A percentile compares a stretch with the other conserved stretches of the same genome.
These are phyloP conservation scores for Aurelia aurita DNA, from an alignment of 30 jellyfish, hydroid and myxozoan species.

Conservation along the genomic window DNA sequence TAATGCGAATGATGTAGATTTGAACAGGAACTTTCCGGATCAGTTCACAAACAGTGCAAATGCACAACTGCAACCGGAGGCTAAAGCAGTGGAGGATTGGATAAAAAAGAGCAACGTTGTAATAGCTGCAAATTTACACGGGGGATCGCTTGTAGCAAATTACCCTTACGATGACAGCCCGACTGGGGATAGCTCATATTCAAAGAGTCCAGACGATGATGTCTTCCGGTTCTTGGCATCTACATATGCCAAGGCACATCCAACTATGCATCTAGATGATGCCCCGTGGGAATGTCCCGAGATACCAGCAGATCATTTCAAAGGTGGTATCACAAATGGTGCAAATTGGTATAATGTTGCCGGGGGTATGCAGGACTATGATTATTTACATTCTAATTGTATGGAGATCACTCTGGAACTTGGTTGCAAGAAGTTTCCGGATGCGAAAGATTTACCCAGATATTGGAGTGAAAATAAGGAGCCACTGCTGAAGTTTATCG, in stretches of 20 bases:
- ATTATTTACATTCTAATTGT: conserved; percentile 83
- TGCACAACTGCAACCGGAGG: conserved; percentile 87
- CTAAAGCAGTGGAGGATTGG: conserved; percentile 82
- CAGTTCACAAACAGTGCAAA: conserved; percentile 72
- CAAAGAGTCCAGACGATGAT: conserved; percentile 93
- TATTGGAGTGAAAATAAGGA: conserved; percentile 93
- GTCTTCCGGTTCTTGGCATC: conserved; percentile 82
- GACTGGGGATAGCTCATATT: conserved; percentile 70
- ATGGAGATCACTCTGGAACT: conserved; percentile 95
- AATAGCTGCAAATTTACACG: conserved; percentile 95
- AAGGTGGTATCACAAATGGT: conserved; percentile 94
- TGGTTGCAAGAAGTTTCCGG: conserved; percentile 97
- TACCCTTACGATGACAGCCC: conserved; percentile 93
- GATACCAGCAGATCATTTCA: conserved; percentile 96
- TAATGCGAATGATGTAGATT: conserved; percentile 84
- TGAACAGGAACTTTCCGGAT: conserved; percentile 96
- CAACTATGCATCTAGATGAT: conserved; percentile 91
- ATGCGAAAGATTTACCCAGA: conserved; percentile 83
- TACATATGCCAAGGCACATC: conserved; percentile 90
- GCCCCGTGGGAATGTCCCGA: conserved; percentile 99
- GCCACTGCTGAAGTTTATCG: conserved; percentile 82
- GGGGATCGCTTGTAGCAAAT: conserved; percentile 99
- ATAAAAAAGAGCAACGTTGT: conserved; percentile 76
- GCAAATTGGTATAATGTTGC: conserved; percentile 98
- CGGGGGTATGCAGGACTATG: conserved; percentile 99